Percentiles rank a stretch among this genome's conserved stretches.
Conservation (phyloP, 2,113 vertebrate genomes). For the Sturnira hondurensis region DNA sequence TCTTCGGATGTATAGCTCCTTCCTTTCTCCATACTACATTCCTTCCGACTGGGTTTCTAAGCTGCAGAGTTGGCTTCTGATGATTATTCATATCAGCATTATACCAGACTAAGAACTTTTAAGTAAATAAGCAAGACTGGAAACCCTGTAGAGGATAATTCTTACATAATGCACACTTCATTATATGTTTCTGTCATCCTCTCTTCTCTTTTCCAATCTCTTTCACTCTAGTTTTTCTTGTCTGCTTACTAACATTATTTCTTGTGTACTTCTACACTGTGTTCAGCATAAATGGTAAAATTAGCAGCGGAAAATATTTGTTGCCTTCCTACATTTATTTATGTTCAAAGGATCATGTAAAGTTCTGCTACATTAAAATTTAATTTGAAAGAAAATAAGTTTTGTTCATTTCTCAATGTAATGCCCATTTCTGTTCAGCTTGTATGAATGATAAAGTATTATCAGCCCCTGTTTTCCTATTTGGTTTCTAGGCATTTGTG, state of each 20-base stretch:
- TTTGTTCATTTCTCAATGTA: conserved; percentile 83
- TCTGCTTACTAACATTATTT: conserved; percentile 72
- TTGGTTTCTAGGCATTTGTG: conserved; percentile 79
- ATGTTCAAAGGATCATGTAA: conserved; percentile 81
- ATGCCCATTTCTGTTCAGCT: conserved; percentile 79
- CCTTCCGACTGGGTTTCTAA: conserved; percentile 15
- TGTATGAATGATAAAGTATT: conserved; percentile 84
- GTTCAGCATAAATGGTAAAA: conserved; percentile 80
- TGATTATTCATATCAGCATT: conserved; percentile 46
- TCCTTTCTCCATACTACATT: not conserved
- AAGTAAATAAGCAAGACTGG: conserved; percentile 53
- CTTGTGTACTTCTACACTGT: conserved; percentile 68
- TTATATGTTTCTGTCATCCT: not conserved
- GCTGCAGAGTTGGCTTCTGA: not conserved
- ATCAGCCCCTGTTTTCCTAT: conserved; percentile 75
- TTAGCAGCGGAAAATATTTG: conserved; percentile 82
- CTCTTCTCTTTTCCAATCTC: not conserved
- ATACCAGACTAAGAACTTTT: conserved; percentile 37
- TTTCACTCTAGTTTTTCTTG: conserved; percentile 36
- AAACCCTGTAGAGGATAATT: conserved; percentile 42
- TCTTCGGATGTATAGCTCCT: not conserved
- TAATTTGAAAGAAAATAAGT: conserved; percentile 81
- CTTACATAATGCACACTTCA: conserved; percentile 51
- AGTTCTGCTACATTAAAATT: conserved; percentile 87
- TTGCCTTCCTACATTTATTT: conserved; percentile 82